phyloP scores from a whole-genome alignment of 2,113 vertebrate species.

The Pao palembangensis region DNA sequence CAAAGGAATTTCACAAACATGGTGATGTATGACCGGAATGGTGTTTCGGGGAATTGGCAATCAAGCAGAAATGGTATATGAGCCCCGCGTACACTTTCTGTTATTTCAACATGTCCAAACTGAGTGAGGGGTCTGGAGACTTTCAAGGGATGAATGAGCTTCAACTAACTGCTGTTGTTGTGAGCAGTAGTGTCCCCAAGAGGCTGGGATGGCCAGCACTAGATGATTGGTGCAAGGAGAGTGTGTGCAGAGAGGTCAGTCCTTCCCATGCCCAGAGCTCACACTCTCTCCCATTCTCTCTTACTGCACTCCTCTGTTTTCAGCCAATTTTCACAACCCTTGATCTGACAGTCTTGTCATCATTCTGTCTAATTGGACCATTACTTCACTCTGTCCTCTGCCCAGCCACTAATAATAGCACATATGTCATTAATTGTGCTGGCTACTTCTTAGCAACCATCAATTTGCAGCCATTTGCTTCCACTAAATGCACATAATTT shows the following conservation, averaged over 20 bases:
- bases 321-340: not conserved
- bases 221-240: constrained; percentile 12
- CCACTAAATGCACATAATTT: constrained; percentile 49
- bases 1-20: constrained; percentile 32
- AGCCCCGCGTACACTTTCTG: not conserved
- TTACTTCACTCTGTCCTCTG: constrained; percentile 4
- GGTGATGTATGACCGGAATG: constrained; percentile 31
- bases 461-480: constrained; percentile 27
- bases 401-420: constrained; percentile 17
- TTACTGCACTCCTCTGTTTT: not conserved
- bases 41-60: constrained; percentile 11
- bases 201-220: constrained; percentile 11
- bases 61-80: not conserved
- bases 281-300: not conserved
- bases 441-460: constrained; percentile 20
- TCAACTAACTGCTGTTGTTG: constrained; percentile 30
- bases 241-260: constrained; percentile 28
- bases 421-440: constrained; percentile 16
- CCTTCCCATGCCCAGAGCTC: not conserved
- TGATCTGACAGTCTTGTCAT: not conserved
- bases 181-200: constrained; percentile 20
- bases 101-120: not conserved
- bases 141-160: not conserved
- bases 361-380: constrained; percentile 22
- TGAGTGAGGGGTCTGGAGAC: constrained; percentile 6